A percentile compares a stretch with the other conserved stretches of the same genome.
These are phyloP conservation scores for Planococcus citri DNA, from an alignment of 1,140 invertebrate species.

Conservation along the genomic window DNA sequence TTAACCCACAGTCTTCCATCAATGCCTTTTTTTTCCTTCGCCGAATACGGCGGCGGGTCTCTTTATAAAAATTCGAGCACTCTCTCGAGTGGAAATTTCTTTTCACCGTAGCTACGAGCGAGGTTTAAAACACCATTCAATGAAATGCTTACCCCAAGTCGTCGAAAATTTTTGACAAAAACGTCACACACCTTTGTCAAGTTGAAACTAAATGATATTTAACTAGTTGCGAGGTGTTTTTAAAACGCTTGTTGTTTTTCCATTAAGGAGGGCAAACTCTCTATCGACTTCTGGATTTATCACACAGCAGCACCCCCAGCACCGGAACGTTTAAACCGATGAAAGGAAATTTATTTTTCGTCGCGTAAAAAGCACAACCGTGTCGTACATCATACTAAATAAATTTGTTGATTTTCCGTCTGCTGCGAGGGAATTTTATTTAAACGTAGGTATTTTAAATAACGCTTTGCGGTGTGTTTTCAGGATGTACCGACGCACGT, in stretches of 20 bases:
- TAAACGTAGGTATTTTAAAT: no score
- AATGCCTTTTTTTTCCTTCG: no score
- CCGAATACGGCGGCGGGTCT: no score
- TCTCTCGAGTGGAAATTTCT: no score
- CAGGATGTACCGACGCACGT: conserved; percentile 56
- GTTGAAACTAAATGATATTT: background rate
- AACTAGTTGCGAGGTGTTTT: background rate
- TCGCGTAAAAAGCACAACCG: background rate
- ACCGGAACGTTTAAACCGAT: background rate
- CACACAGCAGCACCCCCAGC: background rate
- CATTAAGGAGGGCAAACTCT: background rate
- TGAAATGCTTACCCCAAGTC: no score
- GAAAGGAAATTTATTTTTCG: background rate
- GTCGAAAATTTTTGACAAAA: no score
- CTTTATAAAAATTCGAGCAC: no score
- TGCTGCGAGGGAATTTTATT: no score
- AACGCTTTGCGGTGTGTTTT: conserved; percentile 25
- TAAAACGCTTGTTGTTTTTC: background rate
- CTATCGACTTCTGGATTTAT: background rate
- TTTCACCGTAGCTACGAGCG: no score
- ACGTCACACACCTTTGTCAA: no score
- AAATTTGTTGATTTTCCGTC: background rate
- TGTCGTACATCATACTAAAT: background rate
- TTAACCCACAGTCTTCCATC: no score
- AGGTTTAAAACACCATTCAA: no score